A percentile compares a stretch with the other conserved stretches of the same genome.
phyloP scores from a whole-genome alignment of 2,888 invertebrate genomes.

The Cataglyphis livida region DNA sequence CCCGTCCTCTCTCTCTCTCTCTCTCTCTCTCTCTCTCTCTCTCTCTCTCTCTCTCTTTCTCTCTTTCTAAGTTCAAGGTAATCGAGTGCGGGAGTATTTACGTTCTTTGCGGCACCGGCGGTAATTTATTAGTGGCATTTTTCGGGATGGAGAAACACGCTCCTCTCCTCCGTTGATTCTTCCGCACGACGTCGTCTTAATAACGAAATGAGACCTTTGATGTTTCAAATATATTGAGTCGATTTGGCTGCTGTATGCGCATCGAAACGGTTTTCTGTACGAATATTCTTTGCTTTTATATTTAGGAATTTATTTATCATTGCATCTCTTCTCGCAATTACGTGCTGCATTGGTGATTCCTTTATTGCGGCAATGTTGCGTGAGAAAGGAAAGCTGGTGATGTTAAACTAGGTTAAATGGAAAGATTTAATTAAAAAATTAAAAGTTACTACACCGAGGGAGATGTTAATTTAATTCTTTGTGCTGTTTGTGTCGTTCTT shows the following conservation, averaged over 20 bases:
- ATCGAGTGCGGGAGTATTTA: slow-evolving; percentile 69
- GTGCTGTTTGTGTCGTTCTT: not conserved
- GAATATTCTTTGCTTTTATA: not conserved
- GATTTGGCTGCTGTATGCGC: not conserved
- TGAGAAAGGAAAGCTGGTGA: not conserved
- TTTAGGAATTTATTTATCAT: slow-evolving; percentile 25
- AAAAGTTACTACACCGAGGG: not conserved
- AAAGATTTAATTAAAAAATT: not conserved
- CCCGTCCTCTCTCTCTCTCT: slow-evolving; percentile 32
- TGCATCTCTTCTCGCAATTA: not conserved
- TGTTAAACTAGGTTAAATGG: not conserved
- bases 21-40: slow-evolving; percentile 33
- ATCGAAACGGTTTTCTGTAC: not conserved
- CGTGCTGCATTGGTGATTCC: not conserved
- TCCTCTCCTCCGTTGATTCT: slow-evolving; percentile 57
- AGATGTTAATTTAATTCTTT: not conserved
- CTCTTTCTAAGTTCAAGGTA: slow-evolving; percentile 70
- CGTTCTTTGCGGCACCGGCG: slow-evolving; percentile 37
- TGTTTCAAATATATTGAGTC: slow-evolving; percentile 48
- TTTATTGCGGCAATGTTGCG: not conserved
- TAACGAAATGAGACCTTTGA: slow-evolving; percentile 61
- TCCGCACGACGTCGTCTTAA: slow-evolving; percentile 50
- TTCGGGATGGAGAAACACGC: slow-evolving; percentile 24
- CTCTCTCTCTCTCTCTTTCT: slow-evolving; percentile 34
- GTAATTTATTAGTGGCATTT: slow-evolving; percentile 67